Conservation (phyloP, 2,888 invertebrate species). For the Choristoneura rosaceana region DNA sequence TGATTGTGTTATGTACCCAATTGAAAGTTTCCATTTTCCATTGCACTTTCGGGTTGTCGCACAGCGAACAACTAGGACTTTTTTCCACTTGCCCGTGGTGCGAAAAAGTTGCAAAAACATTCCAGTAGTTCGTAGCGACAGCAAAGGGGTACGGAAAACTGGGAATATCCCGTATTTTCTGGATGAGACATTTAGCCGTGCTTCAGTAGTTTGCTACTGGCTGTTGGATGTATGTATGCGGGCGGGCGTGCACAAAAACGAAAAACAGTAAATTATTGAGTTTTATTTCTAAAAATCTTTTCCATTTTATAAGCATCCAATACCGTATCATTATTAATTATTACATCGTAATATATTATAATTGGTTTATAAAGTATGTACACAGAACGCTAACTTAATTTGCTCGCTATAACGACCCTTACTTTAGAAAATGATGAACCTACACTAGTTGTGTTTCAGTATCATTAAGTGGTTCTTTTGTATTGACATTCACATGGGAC, state of each 20-base stretch:
- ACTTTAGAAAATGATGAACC: slow-evolving; percentile 56
- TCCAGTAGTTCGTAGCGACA: too few relatives aligned
- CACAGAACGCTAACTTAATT: slow-evolving; percentile 53
- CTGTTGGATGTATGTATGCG: not conserved
- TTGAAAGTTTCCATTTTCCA: too few relatives aligned
- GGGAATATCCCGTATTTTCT: too few relatives aligned
- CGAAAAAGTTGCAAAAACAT: too few relatives aligned
- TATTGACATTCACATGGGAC: slow-evolving; percentile 49
- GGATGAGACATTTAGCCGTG: too few relatives aligned
- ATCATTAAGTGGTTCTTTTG: slow-evolving; percentile 50
- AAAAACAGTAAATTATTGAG: slow-evolving; percentile 54
- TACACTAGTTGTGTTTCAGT: slow-evolving; percentile 62
- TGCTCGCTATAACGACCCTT: slow-evolving; percentile 48
- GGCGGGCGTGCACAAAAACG: not conserved
- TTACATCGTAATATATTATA: slow-evolving; percentile 51
- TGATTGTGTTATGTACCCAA: too few relatives aligned
- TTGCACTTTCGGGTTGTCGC: too few relatives aligned
- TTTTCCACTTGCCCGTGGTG: too few relatives aligned
- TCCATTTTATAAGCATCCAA: slow-evolving; percentile 61
- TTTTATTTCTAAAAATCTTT: slow-evolving; percentile 69
- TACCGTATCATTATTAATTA: slow-evolving; percentile 57
- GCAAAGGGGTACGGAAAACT: too few relatives aligned
- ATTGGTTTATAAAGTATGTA: slow-evolving; percentile 54
- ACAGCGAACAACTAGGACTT: too few relatives aligned
- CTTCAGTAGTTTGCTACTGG: too few relatives aligned